Conservation (phyloP, 1,140 invertebrate species). For the Galendromus occidentalis region DNA sequence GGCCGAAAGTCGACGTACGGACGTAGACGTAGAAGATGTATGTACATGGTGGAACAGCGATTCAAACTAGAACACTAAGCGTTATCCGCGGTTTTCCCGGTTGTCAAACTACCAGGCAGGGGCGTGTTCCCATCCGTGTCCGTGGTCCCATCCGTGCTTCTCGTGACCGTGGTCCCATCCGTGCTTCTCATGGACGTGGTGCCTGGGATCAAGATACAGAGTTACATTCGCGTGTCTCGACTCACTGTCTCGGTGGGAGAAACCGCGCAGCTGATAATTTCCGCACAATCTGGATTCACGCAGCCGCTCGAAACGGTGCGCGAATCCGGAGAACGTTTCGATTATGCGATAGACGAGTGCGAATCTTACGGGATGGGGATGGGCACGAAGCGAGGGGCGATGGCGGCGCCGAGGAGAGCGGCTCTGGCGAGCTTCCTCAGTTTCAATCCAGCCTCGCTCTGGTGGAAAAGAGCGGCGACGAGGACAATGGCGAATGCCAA, state of each 20-base stretch:
- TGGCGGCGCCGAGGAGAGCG: slow-evolving; percentile 3
- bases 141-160: background rate
- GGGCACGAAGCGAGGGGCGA: slow-evolving; percentile 5
- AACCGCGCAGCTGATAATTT: too few relatives aligned
- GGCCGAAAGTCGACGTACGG: too few relatives aligned
- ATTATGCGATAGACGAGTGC: too few relatives aligned
- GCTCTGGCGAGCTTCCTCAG: background rate
- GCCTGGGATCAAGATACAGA: background rate
- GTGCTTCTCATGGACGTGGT: background rate
- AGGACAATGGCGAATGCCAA: background rate
- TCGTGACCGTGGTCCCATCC: background rate
- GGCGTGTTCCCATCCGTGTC: background rate
- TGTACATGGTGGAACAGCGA: too few relatives aligned
- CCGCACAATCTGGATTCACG: too few relatives aligned
- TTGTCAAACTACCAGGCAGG: background rate
- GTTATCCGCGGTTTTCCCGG: too few relatives aligned
- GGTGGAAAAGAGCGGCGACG: background rate
- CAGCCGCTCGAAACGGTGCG: too few relatives aligned
- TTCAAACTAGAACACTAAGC: too few relatives aligned
- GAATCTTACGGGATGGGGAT: slow-evolving; percentile 1
- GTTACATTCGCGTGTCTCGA: too few relatives aligned
- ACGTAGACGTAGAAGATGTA: too few relatives aligned
- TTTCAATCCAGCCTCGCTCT: background rate
- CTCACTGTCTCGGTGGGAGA: too few relatives aligned
- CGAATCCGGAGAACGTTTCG: too few relatives aligned